Base-by-base conservation (phyloP, 2,797 vertebrate genomes). In the Enteromius paludinosus region DNA sequence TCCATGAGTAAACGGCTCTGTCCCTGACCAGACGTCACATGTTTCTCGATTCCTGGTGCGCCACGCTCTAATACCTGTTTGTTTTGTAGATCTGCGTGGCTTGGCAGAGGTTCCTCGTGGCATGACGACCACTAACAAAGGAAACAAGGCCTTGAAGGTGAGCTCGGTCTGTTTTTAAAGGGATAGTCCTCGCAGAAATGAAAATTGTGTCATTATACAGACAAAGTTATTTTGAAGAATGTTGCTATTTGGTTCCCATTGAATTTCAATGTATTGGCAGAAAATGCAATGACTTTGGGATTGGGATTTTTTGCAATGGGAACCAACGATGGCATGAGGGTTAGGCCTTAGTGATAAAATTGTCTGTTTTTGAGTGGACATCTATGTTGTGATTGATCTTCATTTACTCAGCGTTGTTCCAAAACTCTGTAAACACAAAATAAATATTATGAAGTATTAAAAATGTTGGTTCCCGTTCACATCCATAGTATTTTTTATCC, bases 81-180 rank as follows among this genome's bases (percentile, higher is more conserved):
- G 30, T 43, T 87, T 84, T 89, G 70, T 52, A 97, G 97, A 95
- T 95, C 92, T 95, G 93, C 90, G 92, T 91, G 93, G 95, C 91
- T 81, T 94, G 91, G 93, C 87, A 88, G 78, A 90, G 94, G 95
- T 93, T 97, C 79, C 94, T 94, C 94, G 94, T 96, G 98, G 97
- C 97, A 99, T 99, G 98, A 98, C 97, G 97, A 98, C 98, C 95
- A 95, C 96, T 93, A 98, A 94, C 94, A 98, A 98, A 96, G 97
- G 96, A 96, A 98, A 95, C 95, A 99, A 99, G 94, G 97, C 98
- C 96, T 96, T 99, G 92, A 99, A 99, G 97, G 98, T 99, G 93
- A 90, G 89, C 23, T 4, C 47, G 2, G 15, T 52, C 14, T 25
- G 17, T 83, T 38, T 41, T 78, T 76, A 30, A 15, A 30, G 59